Base-by-base conservation (phyloP, 2,888 invertebrate species). In the Mechanitis messenoides region DNA sequence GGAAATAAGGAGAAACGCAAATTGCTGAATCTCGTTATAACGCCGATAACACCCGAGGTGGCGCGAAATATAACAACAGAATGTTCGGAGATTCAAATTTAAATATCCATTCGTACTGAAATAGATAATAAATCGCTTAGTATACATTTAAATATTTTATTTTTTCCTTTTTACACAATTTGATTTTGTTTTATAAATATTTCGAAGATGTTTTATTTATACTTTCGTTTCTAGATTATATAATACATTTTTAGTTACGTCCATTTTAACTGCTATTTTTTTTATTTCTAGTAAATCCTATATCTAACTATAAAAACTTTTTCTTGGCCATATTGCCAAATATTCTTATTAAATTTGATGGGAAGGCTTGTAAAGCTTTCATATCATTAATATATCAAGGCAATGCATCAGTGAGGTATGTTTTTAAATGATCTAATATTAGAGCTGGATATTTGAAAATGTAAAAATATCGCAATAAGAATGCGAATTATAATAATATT, bases 1-100 rank as follows among this genome's bases (percentile, higher is more conserved):
- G 65, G 62, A 69, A 70, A 65, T 66, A 66, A 72, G 70, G 72
- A 70, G 72, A 73, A 76, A 81, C 78, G 79, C 77, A 83, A 84
- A 85, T 83, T 84, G 78, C 78, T 72, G 80, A 81, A 81, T 84
- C 78, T 80, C 76, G 77, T 83, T 84, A 81, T 82, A 83, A 74
- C 73, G 70, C 35, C 74, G 80, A 82, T 81, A 83, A 77, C 74
- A 74, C 70, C 20, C 20, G 65, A 68, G 72, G 67, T 72, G 74
- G 76, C 78, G 76, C 78, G 78, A 81, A 83, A 84, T 83, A 76
- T 78, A 80, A 85, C 83, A 83, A 83, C 80, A 69, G 69, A 68
- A 75, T 75, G 76, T 71, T 75, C 69, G 73, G 70, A 72, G 71
- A 71, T 69, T 71, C 72, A 74, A 78, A 81, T 82, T 81, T 45